phyloP scores from a whole-genome alignment of 2,113 vertebrate species.

The Polypterus senegalus region DNA sequence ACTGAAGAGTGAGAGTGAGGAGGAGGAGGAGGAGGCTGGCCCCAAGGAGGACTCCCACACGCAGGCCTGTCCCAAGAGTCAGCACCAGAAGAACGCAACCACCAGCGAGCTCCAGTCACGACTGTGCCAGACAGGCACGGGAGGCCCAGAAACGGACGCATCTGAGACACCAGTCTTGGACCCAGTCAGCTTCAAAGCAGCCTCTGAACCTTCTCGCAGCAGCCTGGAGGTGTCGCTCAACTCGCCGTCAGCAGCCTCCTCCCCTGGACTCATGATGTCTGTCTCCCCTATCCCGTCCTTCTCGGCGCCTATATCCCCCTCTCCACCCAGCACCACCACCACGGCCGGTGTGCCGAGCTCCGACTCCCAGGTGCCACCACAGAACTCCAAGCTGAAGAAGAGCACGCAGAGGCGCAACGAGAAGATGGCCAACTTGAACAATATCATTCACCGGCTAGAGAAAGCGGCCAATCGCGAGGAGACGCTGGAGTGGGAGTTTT shows the following conservation, averaged over 20 bases:
- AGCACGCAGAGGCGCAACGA: slow-evolving; percentile 84
- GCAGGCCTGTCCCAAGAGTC: slow-evolving; percentile 29
- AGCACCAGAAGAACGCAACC: slow-evolving; percentile 38
- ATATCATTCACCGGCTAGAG: slow-evolving; percentile 93
- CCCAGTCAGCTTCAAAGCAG: slow-evolving; percentile 73
- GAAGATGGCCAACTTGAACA: slow-evolving; percentile 98
- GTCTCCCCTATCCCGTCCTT: slow-evolving; percentile 78
- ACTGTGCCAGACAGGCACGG: slow-evolving; percentile 11
- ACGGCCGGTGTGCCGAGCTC: slow-evolving; percentile 41
- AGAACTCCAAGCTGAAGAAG: slow-evolving; percentile 66
- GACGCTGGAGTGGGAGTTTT: slow-evolving; percentile 94
- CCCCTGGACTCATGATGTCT: slow-evolving; percentile 73
- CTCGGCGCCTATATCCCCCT: slow-evolving; percentile 78
- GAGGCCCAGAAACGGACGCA: slow-evolving; percentile 35
- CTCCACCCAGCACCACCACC: slow-evolving; percentile 41
- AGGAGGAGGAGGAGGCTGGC: neutral
- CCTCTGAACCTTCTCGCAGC: slow-evolving; percentile 68
- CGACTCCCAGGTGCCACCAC: slow-evolving; percentile 45
- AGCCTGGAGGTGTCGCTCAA: slow-evolving; percentile 81
- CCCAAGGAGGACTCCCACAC: slow-evolving; percentile 24
- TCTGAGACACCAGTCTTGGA: slow-evolving; percentile 48
- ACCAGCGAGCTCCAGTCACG: slow-evolving; percentile 29
- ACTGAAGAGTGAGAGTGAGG: slow-evolving; percentile 48
- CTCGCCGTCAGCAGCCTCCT: slow-evolving; percentile 78
- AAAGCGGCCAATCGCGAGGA: slow-evolving; percentile 89